Conservation (phyloP, 2,888 invertebrate genomes). For the Lasius fuliginosus region DNA sequence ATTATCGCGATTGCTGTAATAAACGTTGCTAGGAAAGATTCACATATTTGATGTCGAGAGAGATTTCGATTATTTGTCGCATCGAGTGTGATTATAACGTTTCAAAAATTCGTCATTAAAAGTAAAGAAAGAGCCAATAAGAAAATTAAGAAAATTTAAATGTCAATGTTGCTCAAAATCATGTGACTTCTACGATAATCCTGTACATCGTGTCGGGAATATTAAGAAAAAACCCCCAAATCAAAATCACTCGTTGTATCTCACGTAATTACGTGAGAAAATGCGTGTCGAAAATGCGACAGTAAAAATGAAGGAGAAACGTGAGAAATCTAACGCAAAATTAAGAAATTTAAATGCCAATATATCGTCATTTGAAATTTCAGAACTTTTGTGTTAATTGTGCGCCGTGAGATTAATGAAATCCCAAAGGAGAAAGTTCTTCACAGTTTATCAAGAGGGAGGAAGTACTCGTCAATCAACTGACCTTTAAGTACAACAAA, state of each 20-base stretch:
- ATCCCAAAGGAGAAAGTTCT: conserved; percentile 31
- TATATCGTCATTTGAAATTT: not conserved
- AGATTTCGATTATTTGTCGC: not conserved
- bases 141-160: not conserved
- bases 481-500: conserved; percentile 32
- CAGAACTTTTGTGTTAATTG: not conserved
- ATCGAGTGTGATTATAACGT: not conserved
- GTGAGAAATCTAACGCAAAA: not conserved
- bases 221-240: not conserved
- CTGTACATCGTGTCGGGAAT: not conserved
- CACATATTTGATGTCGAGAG: not conserved
- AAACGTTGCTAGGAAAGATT: not conserved
- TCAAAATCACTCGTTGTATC: not conserved
- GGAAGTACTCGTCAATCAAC: conserved; percentile 44
- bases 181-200: not conserved
- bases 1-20: not conserved
- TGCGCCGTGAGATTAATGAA: not conserved
- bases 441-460: conserved; percentile 1
- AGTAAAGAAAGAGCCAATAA: not conserved
- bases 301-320: not conserved
- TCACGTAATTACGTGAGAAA: not conserved
- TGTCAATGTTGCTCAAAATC: not conserved
- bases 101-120: not conserved
- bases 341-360: conserved; percentile 13
- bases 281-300: not conserved